Base-by-base conservation (phyloP, 2,888 invertebrate genomes). In the Monochamus alternatus region DNA sequence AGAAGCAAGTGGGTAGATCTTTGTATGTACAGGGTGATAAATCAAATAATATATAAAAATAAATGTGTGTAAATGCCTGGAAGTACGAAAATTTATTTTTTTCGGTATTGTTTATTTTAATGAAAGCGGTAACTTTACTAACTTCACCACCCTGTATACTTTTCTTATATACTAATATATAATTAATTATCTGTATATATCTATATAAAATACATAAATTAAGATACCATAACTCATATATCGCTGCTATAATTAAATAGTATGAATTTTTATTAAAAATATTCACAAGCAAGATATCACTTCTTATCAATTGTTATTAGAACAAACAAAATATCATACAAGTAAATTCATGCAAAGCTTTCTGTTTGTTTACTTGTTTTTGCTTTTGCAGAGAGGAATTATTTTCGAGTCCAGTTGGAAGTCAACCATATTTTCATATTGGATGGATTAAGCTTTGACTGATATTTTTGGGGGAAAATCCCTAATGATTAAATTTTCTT, bases 11-110 rank as follows among this genome's bases (percentile, higher is more conserved):
- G 63, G 62, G 8, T 14, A 12, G 30, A 59, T 59, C 30, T 22
- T 32, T 12, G 22, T 64, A 64, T 44, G 30, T 64, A 64, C 63
- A 64, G 44, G 14, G 63, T 64, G 63, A 64, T 44, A 44, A 14
- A 64, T 44, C 22, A 38, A 10, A 64, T 44, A 9, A 38, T 10
- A 63, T 43, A 22, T 43, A n/a, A 22, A 64, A 44, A 22, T 38
- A 64, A 22, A 64, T 44, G 44, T 64, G 0, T 44, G 3, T 30
- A 9, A 7, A 31, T 3, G 10, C 44, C 10, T 52, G 52, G 55
- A 55, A 55, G 14, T 38, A 38, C 7, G 4, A 38, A 38, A 38
- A 4, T 38, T 38, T 38, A 38, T 22, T 22, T 1, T 38, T 38
- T 38, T 38, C 38, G 4, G 4, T 5, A 5, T 38, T 38, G 7